These are phyloP conservation scores for Ennomos quercinarius DNA, from an alignment of 2,888 invertebrate genomes.

Conservation along the genomic window DNA sequence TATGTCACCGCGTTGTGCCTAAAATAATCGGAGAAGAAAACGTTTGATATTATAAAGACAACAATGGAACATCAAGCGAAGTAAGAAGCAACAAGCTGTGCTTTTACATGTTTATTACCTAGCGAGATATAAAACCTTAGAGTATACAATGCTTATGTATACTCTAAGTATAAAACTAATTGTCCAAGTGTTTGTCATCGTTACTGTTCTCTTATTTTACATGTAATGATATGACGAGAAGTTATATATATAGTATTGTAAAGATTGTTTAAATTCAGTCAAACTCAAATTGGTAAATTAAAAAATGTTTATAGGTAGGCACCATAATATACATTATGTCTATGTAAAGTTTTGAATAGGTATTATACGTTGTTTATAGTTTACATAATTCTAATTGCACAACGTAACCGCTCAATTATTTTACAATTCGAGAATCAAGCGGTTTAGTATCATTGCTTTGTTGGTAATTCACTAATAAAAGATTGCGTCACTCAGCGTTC, in stretches of 20 bases:
- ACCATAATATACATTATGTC: not conserved
- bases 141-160: too few species aligned
- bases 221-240: not conserved
- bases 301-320: conserved; percentile 3
- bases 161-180: too few species aligned
- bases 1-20: conserved; percentile 1
- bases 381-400: conserved; percentile 42
- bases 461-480: conserved; percentile 69
- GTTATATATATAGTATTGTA: not conserved
- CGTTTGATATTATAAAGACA: conserved; percentile 38
- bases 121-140: not conserved
- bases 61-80: conserved; percentile 43
- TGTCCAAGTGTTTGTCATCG: not conserved
- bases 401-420: conserved; percentile 45
- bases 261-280: not conserved
- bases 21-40: conserved; percentile 20
- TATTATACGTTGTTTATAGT: conserved; percentile 8
- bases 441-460: conserved; percentile 60
- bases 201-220: not conserved
- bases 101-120: not conserved
- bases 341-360: conserved; percentile 18
- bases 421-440: conserved; percentile 51
- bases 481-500: conserved; percentile 75
- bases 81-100: conserved; percentile 12
- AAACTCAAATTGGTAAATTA: conserved; percentile 7